Evolutionary conservation across 2,888 invertebrate species (phyloP), one percentile per base, ranked within the genome.

Genomic region (Coleophora deauratella): DNA sequence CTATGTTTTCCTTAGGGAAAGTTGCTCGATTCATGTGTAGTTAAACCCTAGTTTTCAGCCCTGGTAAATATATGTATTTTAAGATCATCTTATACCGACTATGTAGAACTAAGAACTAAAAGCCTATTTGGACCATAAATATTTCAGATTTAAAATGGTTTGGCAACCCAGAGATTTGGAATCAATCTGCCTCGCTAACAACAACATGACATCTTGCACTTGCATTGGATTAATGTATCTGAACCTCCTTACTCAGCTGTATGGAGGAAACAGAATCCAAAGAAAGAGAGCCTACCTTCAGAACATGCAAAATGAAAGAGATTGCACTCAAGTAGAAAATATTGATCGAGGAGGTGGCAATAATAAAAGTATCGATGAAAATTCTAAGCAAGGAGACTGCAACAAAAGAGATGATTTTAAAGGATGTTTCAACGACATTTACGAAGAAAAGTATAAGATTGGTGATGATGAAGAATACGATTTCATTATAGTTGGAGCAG

Each of bases 211-310:
- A 0, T 66, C 72, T 0, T 79, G 78, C 40, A 55, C 67, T 0
- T 42, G 52, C 8, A 69, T 74, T 33, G 78, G 66, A 0, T 64
- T 59, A 14, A 13, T 72, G 0, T 78, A 67, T 49, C 49, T 79
- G 6, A 62, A 62, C 38, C 48, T 77, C 0, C 41, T 79, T 2
- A 62, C 68, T 0, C 55, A 58, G 0, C 50, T 78, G 9, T 77
- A 55, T 35, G 71, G 75, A 0, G 66, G 58, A 6, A 21, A 21
- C 21, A 6, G 21, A 21, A 21, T 21, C 21, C 21, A 21, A 21
- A 21, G 66, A 75, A 0, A 13, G 39, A n/a, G 39, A 39, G 3
- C 21, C 21, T 6, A 21, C 6, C 21, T 21, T 21, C 21, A 21
- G 6, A 21, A 21, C 21, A 21, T n/a, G n/a, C n/a, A n/a, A n/a